Conservation (phyloP, 2,888 invertebrate species). For the Harpagoxenus sublaevis region DNA sequence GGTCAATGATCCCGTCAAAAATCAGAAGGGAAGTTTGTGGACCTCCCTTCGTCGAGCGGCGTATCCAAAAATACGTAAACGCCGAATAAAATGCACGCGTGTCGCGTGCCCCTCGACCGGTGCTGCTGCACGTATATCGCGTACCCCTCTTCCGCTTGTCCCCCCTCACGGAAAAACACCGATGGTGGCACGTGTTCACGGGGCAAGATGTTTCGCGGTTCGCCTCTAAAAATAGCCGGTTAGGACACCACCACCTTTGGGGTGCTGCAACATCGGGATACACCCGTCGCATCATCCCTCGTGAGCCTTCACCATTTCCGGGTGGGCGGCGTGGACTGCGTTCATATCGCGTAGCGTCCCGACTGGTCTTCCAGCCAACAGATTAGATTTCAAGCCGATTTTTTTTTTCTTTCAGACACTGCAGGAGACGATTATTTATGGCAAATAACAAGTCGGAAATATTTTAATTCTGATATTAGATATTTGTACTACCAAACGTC, state of each 20-base stretch:
- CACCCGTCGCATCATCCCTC: slow-evolving; percentile 42
- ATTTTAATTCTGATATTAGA: too few relatives aligned
- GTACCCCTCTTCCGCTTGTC: slow-evolving; percentile 30
- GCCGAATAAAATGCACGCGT: slow-evolving; percentile 47
- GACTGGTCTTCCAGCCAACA: background rate
- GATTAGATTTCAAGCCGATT: background rate
- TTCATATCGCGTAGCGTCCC: background rate
- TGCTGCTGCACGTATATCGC: slow-evolving; percentile 11
- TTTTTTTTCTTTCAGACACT: background rate
- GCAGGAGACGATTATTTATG: background rate
- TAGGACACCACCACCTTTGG: slow-evolving; percentile 37
- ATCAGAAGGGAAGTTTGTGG: background rate
- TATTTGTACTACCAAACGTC: background rate
- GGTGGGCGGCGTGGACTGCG: background rate
- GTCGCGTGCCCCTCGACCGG: slow-evolving; percentile 69
- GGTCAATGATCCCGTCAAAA: slow-evolving; percentile 12
- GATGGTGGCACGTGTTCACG: slow-evolving; percentile 71
- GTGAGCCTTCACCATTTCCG: slow-evolving; percentile 13
- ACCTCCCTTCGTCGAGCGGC: slow-evolving; percentile 19
- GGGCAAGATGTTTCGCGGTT: slow-evolving; percentile 70
- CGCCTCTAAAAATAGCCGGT: slow-evolving; percentile 68
- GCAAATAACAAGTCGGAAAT: too few relatives aligned
- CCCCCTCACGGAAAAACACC: slow-evolving; percentile 61
- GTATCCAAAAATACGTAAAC: slow-evolving; percentile 73
- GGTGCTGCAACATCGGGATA: slow-evolving; percentile 35